A percentile compares a stretch with the other conserved stretches of the same genome.
Conservation (phyloP, 2,888 invertebrate species). For the Aporophyla lueneburgensis region DNA sequence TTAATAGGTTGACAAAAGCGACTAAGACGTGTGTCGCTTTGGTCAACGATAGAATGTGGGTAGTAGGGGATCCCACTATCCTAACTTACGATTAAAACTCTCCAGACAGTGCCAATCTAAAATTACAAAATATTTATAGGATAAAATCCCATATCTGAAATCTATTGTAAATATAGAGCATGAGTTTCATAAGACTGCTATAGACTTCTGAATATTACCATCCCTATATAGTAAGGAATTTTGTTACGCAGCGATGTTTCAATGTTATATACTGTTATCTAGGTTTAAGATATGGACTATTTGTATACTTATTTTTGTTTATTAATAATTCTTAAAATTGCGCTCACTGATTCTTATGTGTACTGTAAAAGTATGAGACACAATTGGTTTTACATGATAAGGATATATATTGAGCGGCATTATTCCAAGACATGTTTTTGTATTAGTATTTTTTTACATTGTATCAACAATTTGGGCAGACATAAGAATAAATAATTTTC, state of each 20-base stretch:
- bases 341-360: neutral
- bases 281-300: slow-evolving; percentile 9
- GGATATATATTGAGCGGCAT: slow-evolving; percentile 22
- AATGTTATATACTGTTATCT: neutral
- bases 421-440: slow-evolving; percentile 28
- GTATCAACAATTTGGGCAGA: slow-evolving; percentile 24
- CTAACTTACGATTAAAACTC: slow-evolving; percentile 5
- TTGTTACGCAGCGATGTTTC: neutral
- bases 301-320: neutral
- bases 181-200: slow-evolving; percentile 38
- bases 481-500: slow-evolving; percentile 57
- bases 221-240: slow-evolving; percentile 5
- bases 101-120: slow-evolving; percentile 2
- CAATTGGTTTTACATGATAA: neutral
- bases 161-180: slow-evolving; percentile 7
- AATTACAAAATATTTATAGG: neutral
- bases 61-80: neutral
- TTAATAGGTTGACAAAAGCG: slow-evolving; percentile 2
- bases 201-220: slow-evolving; percentile 5
- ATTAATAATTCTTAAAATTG: slow-evolving; percentile 10
- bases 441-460: slow-evolving; percentile 16
- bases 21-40: neutral
- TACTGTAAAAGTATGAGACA: slow-evolving; percentile 20
- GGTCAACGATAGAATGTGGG: neutral
- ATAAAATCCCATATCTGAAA: slow-evolving; percentile 6